A percentile compares a stretch with the other conserved stretches of the same genome.
Evolutionary conservation across 2,113 vertebrate species (phyloP).

Genomic region (Ifrita kowaldi): DNA sequence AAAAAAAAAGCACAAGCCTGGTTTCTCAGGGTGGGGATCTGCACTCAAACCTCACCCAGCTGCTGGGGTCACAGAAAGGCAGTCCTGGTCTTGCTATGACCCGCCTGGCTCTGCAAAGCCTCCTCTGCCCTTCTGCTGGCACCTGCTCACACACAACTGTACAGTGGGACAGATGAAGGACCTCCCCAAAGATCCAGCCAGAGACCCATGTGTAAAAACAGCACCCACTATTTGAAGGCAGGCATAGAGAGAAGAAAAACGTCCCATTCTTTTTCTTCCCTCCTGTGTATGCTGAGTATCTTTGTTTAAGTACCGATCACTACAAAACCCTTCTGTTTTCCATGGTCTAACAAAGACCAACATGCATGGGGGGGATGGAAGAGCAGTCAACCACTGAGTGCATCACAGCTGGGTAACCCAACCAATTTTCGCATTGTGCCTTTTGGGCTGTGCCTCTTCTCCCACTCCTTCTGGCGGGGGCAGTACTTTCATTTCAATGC

Average conservation of each 20-base stretch:
- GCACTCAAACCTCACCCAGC: not conserved
- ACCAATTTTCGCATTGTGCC: not conserved
- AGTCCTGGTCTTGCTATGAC: not conserved
- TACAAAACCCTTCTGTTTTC: not conserved
- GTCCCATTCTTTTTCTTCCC: not conserved
- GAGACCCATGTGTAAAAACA: not conserved
- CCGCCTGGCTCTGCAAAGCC: not conserved
- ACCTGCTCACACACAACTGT: not conserved
- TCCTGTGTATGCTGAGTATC: not conserved
- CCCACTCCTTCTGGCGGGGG: not conserved
- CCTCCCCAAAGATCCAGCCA: not conserved
- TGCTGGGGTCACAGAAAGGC: not conserved
- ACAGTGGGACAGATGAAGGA: not conserved
- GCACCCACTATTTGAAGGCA: not conserved
- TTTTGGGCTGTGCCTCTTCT: not conserved
- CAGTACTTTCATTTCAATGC: not conserved
- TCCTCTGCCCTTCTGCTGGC: not conserved
- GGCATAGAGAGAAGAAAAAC: not conserved
- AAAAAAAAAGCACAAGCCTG: not conserved
- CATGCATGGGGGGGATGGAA: not conserved
- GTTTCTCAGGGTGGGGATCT: not conserved
- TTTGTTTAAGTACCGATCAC: not conserved
- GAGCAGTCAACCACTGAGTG: not conserved
- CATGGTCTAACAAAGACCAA: not conserved
- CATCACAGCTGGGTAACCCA: not conserved